Evolutionary conservation across 1,140 invertebrate genomes (phyloP), one percentile per base, ranked within the genome.

Genomic region (Sinella curviseta): DNA sequence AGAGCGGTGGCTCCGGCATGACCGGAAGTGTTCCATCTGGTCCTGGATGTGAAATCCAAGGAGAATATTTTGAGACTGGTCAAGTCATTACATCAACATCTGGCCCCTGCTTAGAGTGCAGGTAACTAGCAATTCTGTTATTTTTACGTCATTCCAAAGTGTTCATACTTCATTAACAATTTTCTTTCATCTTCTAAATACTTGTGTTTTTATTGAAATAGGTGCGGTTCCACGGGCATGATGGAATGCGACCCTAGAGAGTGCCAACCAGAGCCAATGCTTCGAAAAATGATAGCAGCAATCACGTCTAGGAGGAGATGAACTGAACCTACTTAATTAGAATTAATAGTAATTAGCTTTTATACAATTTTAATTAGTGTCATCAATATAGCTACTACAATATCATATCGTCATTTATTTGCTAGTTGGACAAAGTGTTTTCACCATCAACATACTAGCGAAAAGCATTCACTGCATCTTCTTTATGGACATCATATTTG

Each of bases 161-260:
- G n/a, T n/a, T n/a, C n/a, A n/a, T n/a, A n/a, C n/a, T n/a, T n/a
- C n/a, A n/a, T n/a, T n/a, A n/a, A n/a, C n/a, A n/a, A n/a, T n/a
- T n/a, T n/a, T n/a, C n/a, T n/a, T n/a, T n/a, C n/a, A n/a, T n/a
- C n/a, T n/a, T n/a, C n/a, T n/a, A n/a, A n/a, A n/a, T n/a, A n/a
- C n/a, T n/a, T n/a, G n/a, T n/a, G n/a, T n/a, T n/a, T n/a, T n/a
- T n/a, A n/a, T n/a, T n/a, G n/a, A n/a, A n/a, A n/a, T 90, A 96
- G 95, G 87, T 96, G 95, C 88, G 94, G 94, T 84, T 90, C 91
- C 65, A 91, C 95, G 86, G 95, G 95, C 83, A 93, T 95, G 87
- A 96, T 97, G 94, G 92, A 95, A 87, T 97, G 95, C 87, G 93
- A 97, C 87, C 95, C 95, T 60, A 92, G 92, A 87, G 90, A 92